Base-by-base conservation (phyloP, 1,140 invertebrate species). In the Bacillus rossius region DNA sequence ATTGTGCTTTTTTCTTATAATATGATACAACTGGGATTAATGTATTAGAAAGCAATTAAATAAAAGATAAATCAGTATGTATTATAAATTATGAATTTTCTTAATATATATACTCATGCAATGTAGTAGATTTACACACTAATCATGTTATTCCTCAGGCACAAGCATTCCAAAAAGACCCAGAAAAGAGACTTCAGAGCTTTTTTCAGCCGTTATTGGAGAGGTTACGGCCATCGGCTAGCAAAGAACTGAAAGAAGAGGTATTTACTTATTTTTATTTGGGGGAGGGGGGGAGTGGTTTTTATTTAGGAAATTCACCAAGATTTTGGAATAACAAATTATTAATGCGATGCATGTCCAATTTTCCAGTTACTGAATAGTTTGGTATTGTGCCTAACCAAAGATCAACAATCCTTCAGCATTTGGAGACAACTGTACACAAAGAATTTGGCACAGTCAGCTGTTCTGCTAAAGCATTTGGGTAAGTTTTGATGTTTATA, bases 371-470 rank as follows among this genome's bases (percentile, higher is more conserved):
- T 79, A 22, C 63, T 77, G 47, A 70, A 72, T 61, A 67, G 70
- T 57, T 61, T 80, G 17, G 56, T 76, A 26, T 70, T 67, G 40
- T 80, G 80, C 60, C 68, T 84, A 22, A 62, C 69, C 2, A 73
- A 71, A 52, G 75, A 80, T 52, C 71, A 74, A 26, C 69, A 72
- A 49, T 78, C 78, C 57, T 77, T 81, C n/a, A 70, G 65, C 51
- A 64, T 69, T 10, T 84, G 81, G 82, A 76, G 66, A 57, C 77
- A 77, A 66, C 59, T 80, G 50, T 79, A 81, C 61, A 66, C 68
- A 7, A 84, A 81, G 57, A 70, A 81, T 67, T 67, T 79, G 19
- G 66, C 72, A 38, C 65, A 73, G 53, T 79, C 78, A 59, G 71
- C 73, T 51, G 61, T 75, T 42, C 63, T 80, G 38, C 66, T 81